phyloP scores from a whole-genome alignment of 92 coral and sea anemone genomes.

The Porites lobata region DNA sequence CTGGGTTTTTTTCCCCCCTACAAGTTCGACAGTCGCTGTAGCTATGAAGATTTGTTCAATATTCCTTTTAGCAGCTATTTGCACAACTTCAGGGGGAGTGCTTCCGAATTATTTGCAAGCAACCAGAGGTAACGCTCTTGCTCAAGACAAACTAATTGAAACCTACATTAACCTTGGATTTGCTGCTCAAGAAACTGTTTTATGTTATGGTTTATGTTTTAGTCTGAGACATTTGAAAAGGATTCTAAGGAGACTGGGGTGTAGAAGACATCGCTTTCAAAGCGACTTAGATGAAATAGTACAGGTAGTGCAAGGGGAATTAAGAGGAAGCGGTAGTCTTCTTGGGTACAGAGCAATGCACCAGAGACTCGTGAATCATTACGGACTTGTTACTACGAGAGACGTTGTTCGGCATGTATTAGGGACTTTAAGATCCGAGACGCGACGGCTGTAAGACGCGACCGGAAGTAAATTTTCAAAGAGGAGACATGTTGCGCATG shows the following conservation, averaged over 20 bases:
- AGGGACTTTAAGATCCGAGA: no score
- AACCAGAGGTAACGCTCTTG: not conserved
- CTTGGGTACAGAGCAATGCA: slow-evolving; percentile 69
- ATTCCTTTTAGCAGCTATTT: not conserved
- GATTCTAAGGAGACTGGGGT: slow-evolving; percentile 40
- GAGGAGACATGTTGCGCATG: no score
- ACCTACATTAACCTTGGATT: slow-evolving; percentile 47
- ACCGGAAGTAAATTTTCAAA: no score
- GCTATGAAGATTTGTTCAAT: not conserved
- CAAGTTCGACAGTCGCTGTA: no score
- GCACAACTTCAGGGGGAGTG: not conserved
- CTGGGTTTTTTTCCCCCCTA: not conserved
- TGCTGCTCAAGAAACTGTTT: slow-evolving; percentile 36
- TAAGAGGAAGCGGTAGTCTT: slow-evolving; percentile 61
- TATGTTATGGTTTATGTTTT: slow-evolving; percentile 52
- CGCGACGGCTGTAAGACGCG: no score
- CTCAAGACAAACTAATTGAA: slow-evolving; percentile 39
- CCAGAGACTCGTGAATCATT: slow-evolving; percentile 44
- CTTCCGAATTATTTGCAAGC: slow-evolving; percentile 10
- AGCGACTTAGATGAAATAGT: slow-evolving; percentile 40
- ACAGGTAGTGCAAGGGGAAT: slow-evolving; percentile 42
- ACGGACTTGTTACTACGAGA: slow-evolving; percentile 39
- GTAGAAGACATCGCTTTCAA: slow-evolving; percentile 21
- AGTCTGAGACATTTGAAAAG: slow-evolving; percentile 53
- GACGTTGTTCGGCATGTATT: slow-evolving; percentile 50